These are phyloP conservation scores for Jaculus jaculus DNA, from an alignment of 2,113 vertebrate genomes.

Conservation along the genomic window DNA sequence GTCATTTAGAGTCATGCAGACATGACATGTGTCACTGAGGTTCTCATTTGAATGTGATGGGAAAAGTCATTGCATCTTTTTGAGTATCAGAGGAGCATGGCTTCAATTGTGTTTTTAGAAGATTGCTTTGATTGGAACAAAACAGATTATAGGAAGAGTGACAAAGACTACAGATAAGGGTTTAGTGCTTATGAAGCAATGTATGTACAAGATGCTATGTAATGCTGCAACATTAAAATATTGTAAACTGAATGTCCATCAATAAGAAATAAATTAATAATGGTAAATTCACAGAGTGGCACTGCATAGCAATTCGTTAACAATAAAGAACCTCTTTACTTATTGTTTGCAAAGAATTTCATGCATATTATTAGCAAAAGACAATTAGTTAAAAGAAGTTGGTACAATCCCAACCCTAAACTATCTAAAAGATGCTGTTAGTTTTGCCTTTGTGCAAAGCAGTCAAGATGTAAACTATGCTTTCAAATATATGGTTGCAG, in stretches of 20 bases:
- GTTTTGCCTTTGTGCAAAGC: neutral
- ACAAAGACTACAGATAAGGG: neutral
- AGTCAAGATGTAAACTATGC: neutral
- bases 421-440: neutral
- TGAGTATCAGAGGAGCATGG: neutral
- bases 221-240: neutral
- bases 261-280: neutral
- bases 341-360: neutral
- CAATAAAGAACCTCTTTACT: conserved; percentile 12
- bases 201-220: neutral
- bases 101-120: conserved; percentile 29
- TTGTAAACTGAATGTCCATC: neutral
- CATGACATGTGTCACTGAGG: neutral
- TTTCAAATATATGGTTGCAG: neutral
- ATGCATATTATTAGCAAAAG: conserved; percentile 3
- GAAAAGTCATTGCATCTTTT: neutral
- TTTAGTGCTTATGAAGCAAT: neutral
- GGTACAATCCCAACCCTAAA: neutral
- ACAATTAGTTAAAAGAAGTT: neutral
- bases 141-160: neutral
- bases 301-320: neutral
- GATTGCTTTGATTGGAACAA: neutral
- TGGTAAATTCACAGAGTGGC: neutral
- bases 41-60: neutral
- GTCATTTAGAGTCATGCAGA: neutral